Base-by-base conservation (phyloP, 2,888 invertebrate genomes). In the Drosophila affinis region DNA sequence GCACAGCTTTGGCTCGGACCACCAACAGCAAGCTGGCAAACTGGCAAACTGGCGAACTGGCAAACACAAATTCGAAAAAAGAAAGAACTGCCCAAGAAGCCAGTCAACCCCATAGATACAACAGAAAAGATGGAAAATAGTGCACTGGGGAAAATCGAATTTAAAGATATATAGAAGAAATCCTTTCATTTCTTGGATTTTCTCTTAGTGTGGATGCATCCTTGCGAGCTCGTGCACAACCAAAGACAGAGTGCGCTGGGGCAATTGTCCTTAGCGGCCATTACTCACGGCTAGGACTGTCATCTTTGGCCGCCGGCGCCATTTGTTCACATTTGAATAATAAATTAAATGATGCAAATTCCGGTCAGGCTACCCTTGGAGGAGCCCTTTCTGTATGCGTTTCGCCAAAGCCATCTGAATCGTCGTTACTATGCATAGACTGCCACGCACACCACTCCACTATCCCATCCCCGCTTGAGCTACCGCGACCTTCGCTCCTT, bases 311-410 rank as follows among this genome's bases (percentile, higher is more conserved):
- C 69, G 76, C 70, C 75, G 67, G 72, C 75, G 74, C 80, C 89
- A 85, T 85, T 85, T 89, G 89, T 85, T 85, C 86, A 76, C 89
- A 85, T 85, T 85, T 85, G 88, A 86, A 85, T 85, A 88, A 88
- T 85, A 85, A 85, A 89, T 85, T 89, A 86, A 88, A 89, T 85
- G 83, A 82, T 89, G 89, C 86, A 85, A 89, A 82, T 85, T 88
- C 77, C 79, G 77, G 24, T 57, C 67, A 45, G 71, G 14, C 39
- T 14, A n/a, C 14, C 39, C 14, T 39, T 78, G n/a, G 12, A 34
- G n/a, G 12, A 34, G 34, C 5, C 39, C 39, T 14, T 77, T 79
- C 53, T 77, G 87, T 75, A 88, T 82, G 84, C 78, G 87, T 86
- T 88, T 60, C 72, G 63, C 79, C 73, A 80, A 74, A 71, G 72